Evolutionary conservation across 2,888 invertebrate species (phyloP), one percentile per base, ranked within the genome.

Genomic region (Cactoblastis cactorum): DNA sequence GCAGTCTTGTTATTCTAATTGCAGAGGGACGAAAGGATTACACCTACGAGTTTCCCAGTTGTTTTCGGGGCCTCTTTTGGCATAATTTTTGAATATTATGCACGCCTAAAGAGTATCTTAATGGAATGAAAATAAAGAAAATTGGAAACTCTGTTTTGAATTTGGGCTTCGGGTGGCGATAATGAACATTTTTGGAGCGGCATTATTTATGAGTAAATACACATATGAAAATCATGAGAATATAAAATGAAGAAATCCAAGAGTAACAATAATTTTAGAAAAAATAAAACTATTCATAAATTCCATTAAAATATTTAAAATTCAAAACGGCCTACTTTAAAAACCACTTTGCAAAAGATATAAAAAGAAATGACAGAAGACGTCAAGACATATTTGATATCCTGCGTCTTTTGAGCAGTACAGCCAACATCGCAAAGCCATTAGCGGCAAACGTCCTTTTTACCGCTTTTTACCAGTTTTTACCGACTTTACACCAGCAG

Each of bases 1-100:
- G 28, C 82, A 86, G 84, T 80, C 79, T 72, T 72, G 55, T 83
- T 79, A 80, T 82, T 83, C 82, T 82, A 83, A 87, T 86, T 80
- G 79, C 74, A 69, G 57, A n/a, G 82, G 77, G 67, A 62, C 77
- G 75, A 79, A 77, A 76, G 82, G 85, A 81, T 84, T 58, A 83
- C 77, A 72, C 73, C 69, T 70, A 69, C 71, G 65, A 65, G 68
- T 67, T 71, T 71, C 60, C 68, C 63, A 63, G 56, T 71, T 83
- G 69, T 74, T 74, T 73, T 69, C 69, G 65, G 60, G 57, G 62
- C 62, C 66, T 71, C 65, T 67, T 49, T 49, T n/a, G 41, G 62
- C 61, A 55, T 69, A 73, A 74, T 77, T 73, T 35, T 48, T 32
- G 34, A 43, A 47, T 46, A 38, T 49, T 33, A 37, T 33, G 37